phyloP scores from a whole-genome alignment of 2,797 vertebrate species.

The Austrolebias charrua region DNA sequence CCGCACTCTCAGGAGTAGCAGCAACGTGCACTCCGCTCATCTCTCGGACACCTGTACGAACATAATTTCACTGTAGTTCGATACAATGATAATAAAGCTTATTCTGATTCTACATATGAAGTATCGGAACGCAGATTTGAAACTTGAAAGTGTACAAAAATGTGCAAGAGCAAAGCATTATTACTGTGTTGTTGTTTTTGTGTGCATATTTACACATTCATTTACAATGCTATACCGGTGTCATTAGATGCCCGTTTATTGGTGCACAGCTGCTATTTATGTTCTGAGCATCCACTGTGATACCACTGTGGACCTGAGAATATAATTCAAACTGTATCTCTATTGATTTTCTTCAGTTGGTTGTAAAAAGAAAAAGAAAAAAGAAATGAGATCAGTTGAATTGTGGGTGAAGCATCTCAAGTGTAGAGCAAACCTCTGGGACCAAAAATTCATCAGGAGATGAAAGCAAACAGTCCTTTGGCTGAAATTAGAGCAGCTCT shows the following conservation, averaged over 20 bases:
- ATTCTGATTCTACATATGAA: too few species aligned
- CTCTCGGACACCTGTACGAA: too few species aligned
- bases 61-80: too few species aligned
- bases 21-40: too few species aligned
- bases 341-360: slow-evolving; percentile 43
- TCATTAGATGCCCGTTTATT: background rate
- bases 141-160: background rate
- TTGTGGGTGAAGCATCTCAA: slow-evolving; percentile 32
- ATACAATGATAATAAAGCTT: too few species aligned
- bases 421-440: slow-evolving; percentile 38
- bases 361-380: slow-evolving; percentile 6
- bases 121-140: too few species aligned
- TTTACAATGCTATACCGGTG: slow-evolving; percentile 1
- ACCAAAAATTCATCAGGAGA: slow-evolving; percentile 42
- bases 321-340: slow-evolving; percentile 35
- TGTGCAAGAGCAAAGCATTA: background rate
- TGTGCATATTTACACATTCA: slow-evolving; percentile 36
- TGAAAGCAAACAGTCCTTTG: slow-evolving; percentile 35
- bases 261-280: background rate
- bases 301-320: slow-evolving; percentile 3
- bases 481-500: slow-evolving; percentile 23
- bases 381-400: slow-evolving; percentile 32
- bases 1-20: too few species aligned
- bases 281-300: slow-evolving; percentile 20
- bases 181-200: background rate